Percentiles rank a stretch among this genome's conserved stretches.
These are phyloP conservation scores for Argyra leucocephala DNA, from an alignment of 2,888 invertebrate species.

Conservation along the genomic window DNA sequence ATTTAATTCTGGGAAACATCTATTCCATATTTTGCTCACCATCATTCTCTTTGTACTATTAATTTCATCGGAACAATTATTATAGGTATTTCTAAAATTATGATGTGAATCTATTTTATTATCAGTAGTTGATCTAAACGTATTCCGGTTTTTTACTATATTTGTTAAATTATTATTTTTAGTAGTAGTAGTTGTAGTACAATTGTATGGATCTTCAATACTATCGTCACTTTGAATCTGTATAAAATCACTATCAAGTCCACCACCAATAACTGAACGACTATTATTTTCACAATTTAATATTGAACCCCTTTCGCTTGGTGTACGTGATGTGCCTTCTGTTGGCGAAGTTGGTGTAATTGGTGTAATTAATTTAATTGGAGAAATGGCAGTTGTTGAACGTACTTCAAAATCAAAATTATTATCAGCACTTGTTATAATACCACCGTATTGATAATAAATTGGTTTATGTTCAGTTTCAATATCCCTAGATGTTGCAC, in stretches of 20 bases:
- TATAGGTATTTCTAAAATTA: too few relatives aligned
- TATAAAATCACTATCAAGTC: conserved; percentile 1
- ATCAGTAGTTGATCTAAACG: not conserved
- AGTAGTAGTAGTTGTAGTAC: not conserved
- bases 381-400: conserved; percentile 4
- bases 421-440: conserved; percentile 3
- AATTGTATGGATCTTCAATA: conserved; percentile 1
- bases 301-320: not conserved
- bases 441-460: conserved; percentile 6
- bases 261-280: not conserved
- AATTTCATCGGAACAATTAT: not conserved
- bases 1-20: conserved; percentile 42
- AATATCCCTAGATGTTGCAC: not conserved
- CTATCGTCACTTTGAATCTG: conserved; percentile 6
- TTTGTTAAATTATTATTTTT: not conserved
- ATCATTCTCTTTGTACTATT: conserved; percentile 34
- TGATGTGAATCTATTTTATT: not conserved
- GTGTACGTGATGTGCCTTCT: not conserved
- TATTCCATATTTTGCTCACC: conserved; percentile 44
- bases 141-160: not conserved
- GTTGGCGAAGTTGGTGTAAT: not conserved
- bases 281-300: not conserved
- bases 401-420: conserved; percentile 6
- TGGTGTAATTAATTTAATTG: conserved; percentile 6
- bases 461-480: not conserved